Evolutionary conservation across 53 echinoderm and acorn worm genomes (phyloP).

Genomic region (Astropecten irregularis): DNA sequence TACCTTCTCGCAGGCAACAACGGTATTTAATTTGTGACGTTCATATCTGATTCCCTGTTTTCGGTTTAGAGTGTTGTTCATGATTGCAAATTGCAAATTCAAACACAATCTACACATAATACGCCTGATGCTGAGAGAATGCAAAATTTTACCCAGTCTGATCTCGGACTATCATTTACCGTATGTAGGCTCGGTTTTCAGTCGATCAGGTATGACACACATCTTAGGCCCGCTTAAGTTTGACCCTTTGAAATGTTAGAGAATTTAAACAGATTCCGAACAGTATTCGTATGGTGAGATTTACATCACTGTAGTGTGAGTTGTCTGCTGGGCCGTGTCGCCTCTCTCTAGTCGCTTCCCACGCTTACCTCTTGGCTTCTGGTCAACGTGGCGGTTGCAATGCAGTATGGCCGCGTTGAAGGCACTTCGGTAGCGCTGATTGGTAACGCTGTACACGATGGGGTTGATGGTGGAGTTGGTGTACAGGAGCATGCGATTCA

Average conservation of each 20-base stretch:
- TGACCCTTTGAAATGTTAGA: neutral
- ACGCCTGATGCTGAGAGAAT: too few relatives aligned
- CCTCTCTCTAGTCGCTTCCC: neutral
- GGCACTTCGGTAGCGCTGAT: slow-evolving; percentile 33
- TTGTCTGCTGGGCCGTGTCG: neutral
- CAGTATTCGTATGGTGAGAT: neutral
- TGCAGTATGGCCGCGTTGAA: slow-evolving; percentile 23
- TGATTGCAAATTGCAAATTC: too few relatives aligned
- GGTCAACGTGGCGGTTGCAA: neutral
- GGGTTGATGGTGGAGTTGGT: slow-evolving; percentile 42
- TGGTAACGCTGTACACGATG: slow-evolving; percentile 38
- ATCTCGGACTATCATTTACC: too few relatives aligned
- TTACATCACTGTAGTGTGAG: neutral
- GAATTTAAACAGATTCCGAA: neutral
- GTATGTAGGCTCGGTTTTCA: too few relatives aligned
- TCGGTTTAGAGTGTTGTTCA: too few relatives aligned
- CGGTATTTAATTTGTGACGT: too few relatives aligned
- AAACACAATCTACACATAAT: too few relatives aligned
- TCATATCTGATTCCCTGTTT: too few relatives aligned
- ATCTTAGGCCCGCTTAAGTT: too few relatives aligned
- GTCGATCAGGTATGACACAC: too few relatives aligned
- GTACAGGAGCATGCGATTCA: slow-evolving; percentile 29
- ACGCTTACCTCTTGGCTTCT: neutral
- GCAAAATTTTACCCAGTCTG: too few relatives aligned
- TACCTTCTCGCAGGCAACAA: too few relatives aligned